Base-by-base conservation (phyloP, 2,797 vertebrate species). In the Enteromius treurensis region DNA sequence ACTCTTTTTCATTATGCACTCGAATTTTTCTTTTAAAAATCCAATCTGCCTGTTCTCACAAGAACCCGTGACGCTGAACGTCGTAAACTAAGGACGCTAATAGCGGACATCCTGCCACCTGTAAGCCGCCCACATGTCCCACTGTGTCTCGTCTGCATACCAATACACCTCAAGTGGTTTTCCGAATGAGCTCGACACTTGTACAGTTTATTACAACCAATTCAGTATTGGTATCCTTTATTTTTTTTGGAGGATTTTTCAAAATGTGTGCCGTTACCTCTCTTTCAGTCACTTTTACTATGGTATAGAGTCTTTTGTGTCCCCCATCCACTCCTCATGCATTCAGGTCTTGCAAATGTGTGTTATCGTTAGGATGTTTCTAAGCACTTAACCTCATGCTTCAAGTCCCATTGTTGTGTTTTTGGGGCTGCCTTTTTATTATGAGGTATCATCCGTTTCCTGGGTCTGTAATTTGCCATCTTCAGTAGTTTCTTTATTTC, bases 321-420 rank as follows among this genome's bases (percentile, higher is more conserved):
- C 82, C 75, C 86, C 70, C 71, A 77, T 87, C 65, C 75, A 83
- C 83, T 29, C 67, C 71, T 55, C 81, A 77, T 55, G 47, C 81
- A 76, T 64, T 82, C 73, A 58, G 42, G 58, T 47, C 80, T 75
- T 40, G 62, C 60, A 47, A 51, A 67, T 77, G n/a, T 74, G 70
- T 21, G 34, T 80, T 89, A 87, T 89, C 80, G 91, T 89, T 86
- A n/a, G 86, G 80, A 91, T 89, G 76, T 91, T 92, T 90, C 89
- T 90, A 92, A 92, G 94, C 94, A 95, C 94, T 94, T 95, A 94
- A 93, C 89, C 89, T 93, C 90, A 88, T 84, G 86, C 87, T 86
- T 79, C 85, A 64, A 86, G 88, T 89, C 82, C 17, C 86, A 81
- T 69, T 86, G 86, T 88, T 91, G 86, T 81, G 67, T 77, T 88